phyloP scores from a whole-genome alignment of 2,113 vertebrate species.

The Alces alces region DNA sequence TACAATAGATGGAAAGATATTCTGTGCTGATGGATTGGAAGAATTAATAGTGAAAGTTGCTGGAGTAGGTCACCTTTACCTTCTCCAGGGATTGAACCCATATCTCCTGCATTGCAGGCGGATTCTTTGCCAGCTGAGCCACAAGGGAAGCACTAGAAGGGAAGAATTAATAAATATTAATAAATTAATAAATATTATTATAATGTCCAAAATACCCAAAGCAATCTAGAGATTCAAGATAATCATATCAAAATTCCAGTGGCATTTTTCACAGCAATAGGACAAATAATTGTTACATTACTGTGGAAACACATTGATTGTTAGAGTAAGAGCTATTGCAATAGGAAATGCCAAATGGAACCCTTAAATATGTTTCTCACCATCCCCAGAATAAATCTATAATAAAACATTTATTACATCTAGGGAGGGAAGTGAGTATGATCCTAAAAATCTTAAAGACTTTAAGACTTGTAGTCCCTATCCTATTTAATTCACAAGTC shows the following conservation, averaged over 20 bases:
- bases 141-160: too few relatives aligned
- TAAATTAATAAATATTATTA: background rate
- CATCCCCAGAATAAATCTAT: background rate
- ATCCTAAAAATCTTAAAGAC: background rate
- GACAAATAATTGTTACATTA: background rate
- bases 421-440: too few relatives aligned
- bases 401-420: background rate
- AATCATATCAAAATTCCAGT: background rate
- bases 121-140: too few relatives aligned
- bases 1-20: background rate
- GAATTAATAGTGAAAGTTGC: too few relatives aligned
- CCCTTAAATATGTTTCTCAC: background rate
- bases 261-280: background rate
- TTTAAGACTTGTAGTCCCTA: background rate
- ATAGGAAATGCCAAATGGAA: background rate
- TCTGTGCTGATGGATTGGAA: background rate
- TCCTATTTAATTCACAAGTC: background rate
- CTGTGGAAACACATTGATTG: background rate
- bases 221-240: background rate
- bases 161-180: background rate
- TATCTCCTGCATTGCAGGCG: too few relatives aligned
- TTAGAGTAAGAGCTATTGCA: background rate
- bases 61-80: too few relatives aligned
- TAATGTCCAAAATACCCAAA: background rate
- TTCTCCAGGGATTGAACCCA: too few relatives aligned